Evolutionary conservation across 2,797 vertebrate genomes (phyloP).

Genomic region (Urocyon cinereoargenteus): DNA sequence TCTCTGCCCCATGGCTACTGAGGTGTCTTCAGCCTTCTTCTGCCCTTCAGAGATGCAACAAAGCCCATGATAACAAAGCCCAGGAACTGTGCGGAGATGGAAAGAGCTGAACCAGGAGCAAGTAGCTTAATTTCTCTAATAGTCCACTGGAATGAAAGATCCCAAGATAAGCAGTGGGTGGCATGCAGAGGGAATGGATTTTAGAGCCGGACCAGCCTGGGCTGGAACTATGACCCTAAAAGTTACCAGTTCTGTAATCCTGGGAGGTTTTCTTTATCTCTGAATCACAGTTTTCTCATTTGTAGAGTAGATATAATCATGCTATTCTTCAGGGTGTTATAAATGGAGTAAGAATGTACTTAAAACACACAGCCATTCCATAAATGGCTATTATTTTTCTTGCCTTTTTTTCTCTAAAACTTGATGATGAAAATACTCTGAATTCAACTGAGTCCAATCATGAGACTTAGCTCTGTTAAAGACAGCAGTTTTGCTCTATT

Average conservation of each 20-base stretch:
- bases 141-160: not conserved
- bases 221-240: not conserved
- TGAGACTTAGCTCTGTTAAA: conserved; percentile 16
- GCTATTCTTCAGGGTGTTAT: not conserved
- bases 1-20: not conserved
- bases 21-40: not conserved
- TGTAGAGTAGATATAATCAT: not conserved
- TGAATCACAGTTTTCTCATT: not conserved
- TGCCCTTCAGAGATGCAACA: not conserved
- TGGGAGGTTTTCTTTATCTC: not conserved
- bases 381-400: not conserved
- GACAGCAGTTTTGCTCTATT: not conserved
- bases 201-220: not conserved
- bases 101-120: not conserved
- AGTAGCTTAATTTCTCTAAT: not conserved
- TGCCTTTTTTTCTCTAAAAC: not conserved
- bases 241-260: not conserved
- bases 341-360: conserved; percentile 12
- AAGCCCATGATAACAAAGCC: not conserved
- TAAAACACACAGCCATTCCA: not conserved
- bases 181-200: not conserved
- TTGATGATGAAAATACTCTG: not conserved
- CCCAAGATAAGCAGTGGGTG: not conserved
- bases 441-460: not conserved
- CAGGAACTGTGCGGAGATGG: not conserved